Conservation (phyloP, 2,113 vertebrate genomes). For the Casuarius casuarius region DNA sequence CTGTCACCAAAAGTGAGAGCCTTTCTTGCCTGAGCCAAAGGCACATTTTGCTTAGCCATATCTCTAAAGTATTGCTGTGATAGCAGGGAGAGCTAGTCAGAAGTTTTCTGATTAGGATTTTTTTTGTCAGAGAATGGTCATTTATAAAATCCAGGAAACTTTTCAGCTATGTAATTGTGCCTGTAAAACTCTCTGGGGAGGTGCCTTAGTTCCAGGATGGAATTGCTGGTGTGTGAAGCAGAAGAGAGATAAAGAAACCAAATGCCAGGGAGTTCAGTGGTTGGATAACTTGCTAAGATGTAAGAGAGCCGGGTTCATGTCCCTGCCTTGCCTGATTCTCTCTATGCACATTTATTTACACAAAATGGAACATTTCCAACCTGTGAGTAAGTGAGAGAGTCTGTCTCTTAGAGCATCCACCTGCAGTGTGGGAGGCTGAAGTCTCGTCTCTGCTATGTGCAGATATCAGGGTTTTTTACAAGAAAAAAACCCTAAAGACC, state of each 20-base stretch:
- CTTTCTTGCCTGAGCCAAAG: not conserved
- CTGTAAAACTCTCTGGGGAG: not conserved
- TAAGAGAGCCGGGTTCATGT: not conserved
- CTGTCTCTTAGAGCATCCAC: not conserved
- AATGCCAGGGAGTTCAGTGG: not conserved
- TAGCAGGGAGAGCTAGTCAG: not conserved
- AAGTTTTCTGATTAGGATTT: not conserved
- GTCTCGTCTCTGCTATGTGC: not conserved
- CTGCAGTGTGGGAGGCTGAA: not conserved
- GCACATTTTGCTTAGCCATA: not conserved
- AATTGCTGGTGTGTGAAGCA: not conserved
- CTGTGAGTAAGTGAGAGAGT: not conserved
- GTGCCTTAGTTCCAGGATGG: not conserved
- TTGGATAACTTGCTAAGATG: not conserved
- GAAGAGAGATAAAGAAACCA: not conserved
- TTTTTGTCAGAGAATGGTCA: not conserved
- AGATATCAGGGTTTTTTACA: not conserved
- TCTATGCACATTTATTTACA: not conserved
- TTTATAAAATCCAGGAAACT: not conserved
- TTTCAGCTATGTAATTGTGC: not conserved
- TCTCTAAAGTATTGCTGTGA: not conserved
- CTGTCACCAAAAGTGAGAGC: too few relatives aligned
- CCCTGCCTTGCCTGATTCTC: not conserved
- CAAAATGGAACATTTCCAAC: not conserved
- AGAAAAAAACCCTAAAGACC: not conserved